Evolutionary conservation across 1,140 invertebrate genomes (phyloP).

Genomic region (Camponotus vicinus): DNA sequence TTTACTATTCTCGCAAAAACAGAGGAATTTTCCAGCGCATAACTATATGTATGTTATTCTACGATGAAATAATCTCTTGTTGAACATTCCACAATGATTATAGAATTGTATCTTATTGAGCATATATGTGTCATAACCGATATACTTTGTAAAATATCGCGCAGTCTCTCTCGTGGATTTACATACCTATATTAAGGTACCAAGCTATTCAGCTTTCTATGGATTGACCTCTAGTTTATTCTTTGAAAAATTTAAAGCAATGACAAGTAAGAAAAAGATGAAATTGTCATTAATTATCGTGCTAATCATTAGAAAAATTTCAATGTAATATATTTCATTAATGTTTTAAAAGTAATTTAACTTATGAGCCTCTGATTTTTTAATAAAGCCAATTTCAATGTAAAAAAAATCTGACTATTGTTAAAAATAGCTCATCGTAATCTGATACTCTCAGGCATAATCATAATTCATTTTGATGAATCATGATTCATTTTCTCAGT

Average conservation of each 20-base stretch:
- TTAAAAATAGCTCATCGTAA: not conserved
- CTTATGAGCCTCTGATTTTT: not conserved
- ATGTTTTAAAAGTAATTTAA: slow-evolving; percentile 4
- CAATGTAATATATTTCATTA: not conserved
- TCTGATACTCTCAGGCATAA: not conserved
- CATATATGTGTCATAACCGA: not conserved
- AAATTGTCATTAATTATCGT: not conserved
- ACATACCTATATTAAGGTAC: not conserved
- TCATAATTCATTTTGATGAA: slow-evolving; percentile 3
- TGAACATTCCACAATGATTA: slow-evolving; percentile 14
- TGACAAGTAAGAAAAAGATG: not conserved
- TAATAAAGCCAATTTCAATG: not conserved
- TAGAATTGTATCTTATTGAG: not conserved
- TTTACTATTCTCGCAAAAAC: not conserved
- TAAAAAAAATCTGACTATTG: not conserved
- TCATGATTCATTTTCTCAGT: slow-evolving; percentile 24
- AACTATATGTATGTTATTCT: not conserved
- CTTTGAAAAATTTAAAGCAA: not conserved
- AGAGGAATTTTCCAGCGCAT: not conserved
- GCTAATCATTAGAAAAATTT: not conserved
- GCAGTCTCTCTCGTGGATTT: not conserved
- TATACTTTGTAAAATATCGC: not conserved
- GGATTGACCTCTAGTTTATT: too few relatives aligned
- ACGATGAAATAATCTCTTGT: slow-evolving; percentile 9
- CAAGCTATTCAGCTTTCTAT: not conserved